Evolutionary conservation across 2,113 vertebrate species (phyloP).

Genomic region (Daphoenositta chrysoptera): DNA sequence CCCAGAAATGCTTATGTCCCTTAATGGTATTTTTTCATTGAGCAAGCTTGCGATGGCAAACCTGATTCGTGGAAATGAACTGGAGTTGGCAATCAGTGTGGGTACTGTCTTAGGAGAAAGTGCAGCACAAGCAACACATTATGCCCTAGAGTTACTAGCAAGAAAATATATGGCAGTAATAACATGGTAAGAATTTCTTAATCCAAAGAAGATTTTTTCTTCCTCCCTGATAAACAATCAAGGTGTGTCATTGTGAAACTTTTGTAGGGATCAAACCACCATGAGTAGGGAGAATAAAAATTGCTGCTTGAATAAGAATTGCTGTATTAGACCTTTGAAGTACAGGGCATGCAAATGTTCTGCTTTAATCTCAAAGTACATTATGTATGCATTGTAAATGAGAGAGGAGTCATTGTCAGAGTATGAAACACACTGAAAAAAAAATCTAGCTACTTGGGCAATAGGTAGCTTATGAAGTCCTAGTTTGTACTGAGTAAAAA

Average conservation of each 20-base stretch:
- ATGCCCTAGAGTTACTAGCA: conserved; percentile 89
- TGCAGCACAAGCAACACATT: conserved; percentile 83
- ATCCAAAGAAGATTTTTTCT: neutral
- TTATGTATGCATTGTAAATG: neutral
- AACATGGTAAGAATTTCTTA: conserved; percentile 79
- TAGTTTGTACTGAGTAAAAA: neutral
- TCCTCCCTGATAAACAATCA: neutral
- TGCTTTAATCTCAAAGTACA: neutral
- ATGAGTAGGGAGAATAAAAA: neutral
- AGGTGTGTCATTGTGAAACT: neutral
- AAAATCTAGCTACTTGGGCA: neutral
- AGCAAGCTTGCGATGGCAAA: conserved; percentile 88
- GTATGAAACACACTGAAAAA: neutral
- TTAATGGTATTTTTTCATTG: conserved; percentile 61
- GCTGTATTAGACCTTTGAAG: neutral
- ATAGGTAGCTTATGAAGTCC: neutral
- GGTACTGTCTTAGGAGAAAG: conserved; percentile 85
- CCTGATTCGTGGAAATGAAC: conserved; percentile 93
- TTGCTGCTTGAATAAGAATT: neutral
- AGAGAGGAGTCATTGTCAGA: neutral
- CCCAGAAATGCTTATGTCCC: neutral
- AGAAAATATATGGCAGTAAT: conserved; percentile 91
- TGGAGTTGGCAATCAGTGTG: conserved; percentile 89
- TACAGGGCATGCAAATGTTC: neutral
- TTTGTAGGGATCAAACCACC: neutral